Evolutionary conservation across 2,888 invertebrate genomes (phyloP).

Genomic region (Oligia fasciuncula): DNA sequence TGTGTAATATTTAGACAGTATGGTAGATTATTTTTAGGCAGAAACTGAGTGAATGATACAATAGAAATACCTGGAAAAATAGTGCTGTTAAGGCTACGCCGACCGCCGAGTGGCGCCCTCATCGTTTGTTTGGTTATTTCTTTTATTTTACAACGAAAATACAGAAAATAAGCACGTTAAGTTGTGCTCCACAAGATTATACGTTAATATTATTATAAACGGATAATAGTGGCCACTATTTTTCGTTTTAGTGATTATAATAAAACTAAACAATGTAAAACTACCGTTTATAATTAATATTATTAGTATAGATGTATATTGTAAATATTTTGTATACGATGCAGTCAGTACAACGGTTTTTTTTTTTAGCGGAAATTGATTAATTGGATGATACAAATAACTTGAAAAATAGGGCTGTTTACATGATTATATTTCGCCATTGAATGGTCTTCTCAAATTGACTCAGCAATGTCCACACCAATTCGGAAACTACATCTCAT

Average conservation of each 20-base stretch:
- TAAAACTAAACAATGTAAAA: too few relatives aligned
- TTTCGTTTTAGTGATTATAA: too few relatives aligned
- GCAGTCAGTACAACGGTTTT: background rate
- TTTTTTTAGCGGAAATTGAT: background rate
- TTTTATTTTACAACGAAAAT: too few relatives aligned
- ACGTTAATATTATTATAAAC: too few relatives aligned
- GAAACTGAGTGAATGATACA: background rate
- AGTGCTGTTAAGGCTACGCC: background rate
- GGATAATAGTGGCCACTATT: too few relatives aligned
- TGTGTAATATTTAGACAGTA: background rate
- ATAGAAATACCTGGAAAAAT: background rate
- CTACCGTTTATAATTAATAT: too few relatives aligned
- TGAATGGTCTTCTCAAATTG: background rate
- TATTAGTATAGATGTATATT: background rate
- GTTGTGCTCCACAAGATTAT: too few relatives aligned
- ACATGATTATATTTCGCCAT: background rate
- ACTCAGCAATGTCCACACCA: background rate
- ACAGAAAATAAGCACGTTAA: too few relatives aligned
- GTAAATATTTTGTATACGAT: background rate
- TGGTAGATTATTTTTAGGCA: background rate
- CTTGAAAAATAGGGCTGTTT: background rate
- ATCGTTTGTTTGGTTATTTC: too few relatives aligned
- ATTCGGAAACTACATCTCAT: slow-evolving; percentile 41
- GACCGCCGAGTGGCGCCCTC: too few relatives aligned
- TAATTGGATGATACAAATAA: background rate